A percentile compares a stretch with the other conserved stretches of the same genome.
Conservation (phyloP, 2,113 vertebrate genomes). For the Oplegnathus fasciatus region DNA sequence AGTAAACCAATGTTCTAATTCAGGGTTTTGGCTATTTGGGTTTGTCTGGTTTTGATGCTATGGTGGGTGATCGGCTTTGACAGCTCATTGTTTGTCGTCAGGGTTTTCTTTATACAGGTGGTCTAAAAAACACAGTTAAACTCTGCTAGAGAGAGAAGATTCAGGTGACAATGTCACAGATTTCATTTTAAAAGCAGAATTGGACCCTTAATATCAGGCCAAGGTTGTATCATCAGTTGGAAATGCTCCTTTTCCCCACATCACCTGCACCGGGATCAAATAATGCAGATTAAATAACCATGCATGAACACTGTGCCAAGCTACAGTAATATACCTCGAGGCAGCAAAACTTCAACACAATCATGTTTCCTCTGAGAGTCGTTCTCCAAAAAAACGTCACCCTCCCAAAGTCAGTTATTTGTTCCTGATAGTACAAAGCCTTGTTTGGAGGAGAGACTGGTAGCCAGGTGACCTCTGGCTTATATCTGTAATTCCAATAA, state of each 20-base stretch:
- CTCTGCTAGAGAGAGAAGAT: background rate
- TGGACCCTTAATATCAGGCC: background rate
- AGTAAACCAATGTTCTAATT: constrained; percentile 58
- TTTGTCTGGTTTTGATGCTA: constrained; percentile 52
- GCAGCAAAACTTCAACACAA: constrained; percentile 10
- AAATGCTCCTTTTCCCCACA: constrained; percentile 7
- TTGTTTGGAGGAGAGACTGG: constrained; percentile 23
- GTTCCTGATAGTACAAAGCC: constrained; percentile 15
- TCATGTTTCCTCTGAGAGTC: constrained; percentile 32
- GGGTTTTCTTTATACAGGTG: constrained; percentile 31
- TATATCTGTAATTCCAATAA: constrained; percentile 28
- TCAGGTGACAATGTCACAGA: background rate
- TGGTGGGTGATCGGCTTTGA: constrained; percentile 38
- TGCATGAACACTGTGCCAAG: constrained; percentile 1
- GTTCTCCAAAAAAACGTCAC: background rate
- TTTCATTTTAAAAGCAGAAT: background rate
- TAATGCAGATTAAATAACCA: constrained; percentile 19
- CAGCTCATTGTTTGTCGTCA: constrained; percentile 12
- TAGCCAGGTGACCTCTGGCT: constrained; percentile 35
- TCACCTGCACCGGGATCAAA: constrained; percentile 33
- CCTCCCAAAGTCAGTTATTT: constrained; percentile 15
- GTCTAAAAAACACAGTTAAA: background rate
- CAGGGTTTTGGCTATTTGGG: constrained; percentile 50
- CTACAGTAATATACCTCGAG: background rate
- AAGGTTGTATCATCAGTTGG: constrained; percentile 30